Conservation (phyloP, 2,888 invertebrate species). For the Yponomeuta sedellus region DNA sequence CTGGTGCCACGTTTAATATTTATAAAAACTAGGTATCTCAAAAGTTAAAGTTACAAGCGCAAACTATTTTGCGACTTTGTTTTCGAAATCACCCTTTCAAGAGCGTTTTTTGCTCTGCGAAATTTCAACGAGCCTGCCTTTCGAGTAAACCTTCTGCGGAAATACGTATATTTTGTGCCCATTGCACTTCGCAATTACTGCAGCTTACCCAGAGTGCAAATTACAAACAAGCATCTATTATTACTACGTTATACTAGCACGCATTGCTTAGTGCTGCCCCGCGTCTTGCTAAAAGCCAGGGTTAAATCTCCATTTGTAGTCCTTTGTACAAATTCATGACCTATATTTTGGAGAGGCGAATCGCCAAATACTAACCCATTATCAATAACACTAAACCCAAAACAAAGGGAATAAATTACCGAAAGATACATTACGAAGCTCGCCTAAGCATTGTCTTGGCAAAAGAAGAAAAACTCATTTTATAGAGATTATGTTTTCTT, state of each 20-base stretch:
- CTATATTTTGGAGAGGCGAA: too few species aligned
- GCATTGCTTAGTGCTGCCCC: conserved; percentile 35
- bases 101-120: too few species aligned
- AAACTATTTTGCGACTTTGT: too few species aligned
- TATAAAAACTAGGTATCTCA: too few species aligned
- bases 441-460: background rate
- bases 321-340: too few species aligned
- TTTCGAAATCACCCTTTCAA: too few species aligned
- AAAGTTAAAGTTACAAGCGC: too few species aligned
- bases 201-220: conserved; percentile 35
- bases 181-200: conserved; percentile 35
- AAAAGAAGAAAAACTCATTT: conserved; percentile 25
- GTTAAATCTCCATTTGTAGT: background rate
- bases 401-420: background rate
- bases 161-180: background rate
- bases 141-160: background rate
- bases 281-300: background rate
- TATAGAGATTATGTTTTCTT: conserved; percentile 22
- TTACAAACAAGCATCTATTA: conserved; percentile 45
- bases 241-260: conserved; percentile 32
- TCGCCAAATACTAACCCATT: too few species aligned
- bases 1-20: too few species aligned
- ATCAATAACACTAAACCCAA: background rate
- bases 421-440: background rate
- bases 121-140: too few species aligned